phyloP scores from a whole-genome alignment of 2,113 vertebrate genomes.

The Tichodroma muraria region DNA sequence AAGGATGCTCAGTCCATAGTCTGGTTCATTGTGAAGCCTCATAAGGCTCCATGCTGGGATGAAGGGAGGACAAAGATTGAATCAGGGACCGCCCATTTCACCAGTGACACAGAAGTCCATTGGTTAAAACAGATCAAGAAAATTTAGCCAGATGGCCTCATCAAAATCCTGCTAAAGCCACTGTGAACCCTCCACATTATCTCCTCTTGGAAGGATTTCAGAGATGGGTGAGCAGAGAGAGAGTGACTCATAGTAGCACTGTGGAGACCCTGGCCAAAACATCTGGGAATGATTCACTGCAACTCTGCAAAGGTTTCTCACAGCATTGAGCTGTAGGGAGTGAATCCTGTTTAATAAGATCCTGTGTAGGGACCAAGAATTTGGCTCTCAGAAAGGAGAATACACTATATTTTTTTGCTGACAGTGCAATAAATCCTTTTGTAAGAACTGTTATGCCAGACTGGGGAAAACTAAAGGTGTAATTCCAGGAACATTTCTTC shows the following conservation, averaged over 20 bases:
- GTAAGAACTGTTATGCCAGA: neutral
- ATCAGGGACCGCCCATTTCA: neutral
- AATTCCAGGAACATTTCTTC: neutral
- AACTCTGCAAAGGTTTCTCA: neutral
- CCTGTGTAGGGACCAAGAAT: neutral
- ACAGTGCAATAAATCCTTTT: neutral
- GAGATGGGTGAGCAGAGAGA: neutral
- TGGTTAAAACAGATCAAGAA: neutral
- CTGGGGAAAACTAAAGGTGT: neutral
- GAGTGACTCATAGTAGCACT: neutral
- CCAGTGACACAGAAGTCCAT: neutral
- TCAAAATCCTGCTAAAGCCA: neutral
- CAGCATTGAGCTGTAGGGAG: neutral
- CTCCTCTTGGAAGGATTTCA: neutral
- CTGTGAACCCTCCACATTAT: neutral
- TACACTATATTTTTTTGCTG: neutral
- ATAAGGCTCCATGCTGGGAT: neutral
- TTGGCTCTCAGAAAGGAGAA: neutral
- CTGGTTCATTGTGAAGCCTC: neutral
- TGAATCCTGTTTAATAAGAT: neutral
- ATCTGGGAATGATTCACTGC: neutral
- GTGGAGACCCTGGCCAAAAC: neutral
- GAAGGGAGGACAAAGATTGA: neutral
- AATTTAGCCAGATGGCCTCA: neutral
- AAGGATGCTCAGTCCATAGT: neutral